Evolutionary conservation across 1,140 invertebrate genomes (phyloP).

Genomic region (Pararge aegeria): DNA sequence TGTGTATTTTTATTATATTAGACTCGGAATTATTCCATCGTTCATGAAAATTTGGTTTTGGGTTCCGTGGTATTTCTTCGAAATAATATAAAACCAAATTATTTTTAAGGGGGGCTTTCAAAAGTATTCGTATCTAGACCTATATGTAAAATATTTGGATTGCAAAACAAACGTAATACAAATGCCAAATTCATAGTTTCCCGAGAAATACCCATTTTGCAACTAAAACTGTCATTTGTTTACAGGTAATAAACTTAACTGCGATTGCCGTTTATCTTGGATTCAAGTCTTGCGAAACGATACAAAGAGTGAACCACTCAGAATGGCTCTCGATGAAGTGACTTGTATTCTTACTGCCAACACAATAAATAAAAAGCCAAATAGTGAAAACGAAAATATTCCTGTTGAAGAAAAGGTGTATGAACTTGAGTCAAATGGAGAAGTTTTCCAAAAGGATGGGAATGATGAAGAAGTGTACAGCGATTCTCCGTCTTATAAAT

Average conservation of each 20-base stretch:
- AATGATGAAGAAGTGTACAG: slow-evolving; percentile 45
- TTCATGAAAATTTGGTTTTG: slow-evolving; percentile 1
- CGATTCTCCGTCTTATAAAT: slow-evolving; percentile 42
- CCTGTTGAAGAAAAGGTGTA: slow-evolving; percentile 28
- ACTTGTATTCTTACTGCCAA: slow-evolving; percentile 45
- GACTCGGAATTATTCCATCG: slow-evolving; percentile 4
- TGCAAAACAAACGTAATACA: no score
- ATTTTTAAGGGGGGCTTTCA: no score
- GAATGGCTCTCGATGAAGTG: slow-evolving; percentile 57
- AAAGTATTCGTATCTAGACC: no score
- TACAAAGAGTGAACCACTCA: slow-evolving; percentile 83
- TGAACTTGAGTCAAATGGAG: slow-evolving; percentile 41
- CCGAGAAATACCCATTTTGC: background rate
- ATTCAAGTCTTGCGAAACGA: slow-evolving; percentile 86
- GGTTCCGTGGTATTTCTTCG: background rate
- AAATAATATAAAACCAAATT: no score
- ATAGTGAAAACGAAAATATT: slow-evolving; percentile 21
- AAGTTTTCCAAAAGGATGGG: slow-evolving; percentile 45
- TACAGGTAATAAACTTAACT: slow-evolving; percentile 88
- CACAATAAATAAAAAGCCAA: slow-evolving; percentile 18
- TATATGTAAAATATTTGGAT: no score
- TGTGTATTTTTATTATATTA: slow-evolving; percentile 22
- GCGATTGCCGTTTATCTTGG: slow-evolving; percentile 89
- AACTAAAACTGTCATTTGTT: slow-evolving; percentile 21
- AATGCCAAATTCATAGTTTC: no score